phyloP scores from a whole-genome alignment of 2,888 invertebrate species.

The Archaeoteleia sp. region DNA sequence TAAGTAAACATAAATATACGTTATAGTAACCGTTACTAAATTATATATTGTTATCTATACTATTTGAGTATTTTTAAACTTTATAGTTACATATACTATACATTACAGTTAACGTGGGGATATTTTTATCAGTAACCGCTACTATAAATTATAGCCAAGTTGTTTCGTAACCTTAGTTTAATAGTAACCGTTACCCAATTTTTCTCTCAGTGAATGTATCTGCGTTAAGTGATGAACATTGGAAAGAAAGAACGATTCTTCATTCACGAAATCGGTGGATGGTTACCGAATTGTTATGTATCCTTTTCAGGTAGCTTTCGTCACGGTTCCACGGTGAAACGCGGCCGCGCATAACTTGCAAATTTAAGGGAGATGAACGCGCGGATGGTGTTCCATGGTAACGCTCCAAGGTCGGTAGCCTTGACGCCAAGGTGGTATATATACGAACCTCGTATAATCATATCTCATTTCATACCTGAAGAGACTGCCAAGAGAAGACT shows the following conservation, averaged over 20 bases:
- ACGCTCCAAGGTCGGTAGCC: slow-evolving; percentile 48
- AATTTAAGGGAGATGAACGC: slow-evolving; percentile 59
- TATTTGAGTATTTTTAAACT: too few species aligned
- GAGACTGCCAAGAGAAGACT: slow-evolving; percentile 44
- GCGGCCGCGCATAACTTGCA: slow-evolving; percentile 67
- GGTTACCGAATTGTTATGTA: slow-evolving; percentile 28
- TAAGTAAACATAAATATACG: too few species aligned
- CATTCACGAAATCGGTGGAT: slow-evolving; percentile 41
- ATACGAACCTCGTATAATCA: slow-evolving; percentile 62
- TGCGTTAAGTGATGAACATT: not conserved
- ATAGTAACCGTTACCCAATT: too few species aligned
- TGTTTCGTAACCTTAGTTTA: too few species aligned
- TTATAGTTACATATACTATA: too few species aligned
- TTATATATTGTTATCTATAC: too few species aligned
- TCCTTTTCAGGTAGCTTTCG: slow-evolving; percentile 52
- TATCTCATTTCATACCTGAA: slow-evolving; percentile 70
- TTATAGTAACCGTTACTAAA: too few species aligned
- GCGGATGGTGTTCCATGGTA: slow-evolving; percentile 29
- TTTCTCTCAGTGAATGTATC: too few species aligned
- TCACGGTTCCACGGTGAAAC: slow-evolving; percentile 56
- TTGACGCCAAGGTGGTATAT: slow-evolving; percentile 56
- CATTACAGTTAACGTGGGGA: too few species aligned
- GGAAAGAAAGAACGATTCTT: slow-evolving; percentile 24
- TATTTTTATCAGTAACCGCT: too few species aligned
- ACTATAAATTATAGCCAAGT: too few species aligned